phyloP scores from a whole-genome alignment of 2,797 vertebrate species.

The Micromesistius poutassou region DNA sequence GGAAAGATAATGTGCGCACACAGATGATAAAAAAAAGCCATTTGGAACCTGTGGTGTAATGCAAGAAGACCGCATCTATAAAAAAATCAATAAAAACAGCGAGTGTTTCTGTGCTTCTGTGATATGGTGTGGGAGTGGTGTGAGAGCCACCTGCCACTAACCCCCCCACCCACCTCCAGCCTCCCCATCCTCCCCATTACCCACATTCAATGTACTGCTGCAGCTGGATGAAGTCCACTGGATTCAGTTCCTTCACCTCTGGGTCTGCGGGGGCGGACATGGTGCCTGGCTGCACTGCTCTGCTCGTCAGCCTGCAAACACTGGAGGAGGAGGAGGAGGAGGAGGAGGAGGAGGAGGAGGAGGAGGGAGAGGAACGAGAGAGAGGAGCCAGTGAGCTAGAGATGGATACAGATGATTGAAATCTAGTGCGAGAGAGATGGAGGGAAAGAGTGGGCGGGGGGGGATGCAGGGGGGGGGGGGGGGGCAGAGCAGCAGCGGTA shows the following conservation, averaged over 20 bases:
- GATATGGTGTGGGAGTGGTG: conserved; percentile 35
- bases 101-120: conserved; percentile 51
- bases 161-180: conserved; percentile 24
- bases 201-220: conserved; percentile 94
- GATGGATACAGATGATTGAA: not conserved
- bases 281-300: conserved; percentile 19
- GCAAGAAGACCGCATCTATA: conserved; percentile 38
- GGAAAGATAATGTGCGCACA: not conserved
- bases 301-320: not conserved
- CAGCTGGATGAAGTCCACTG: conserved; percentile 88
- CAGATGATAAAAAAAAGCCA: not conserved
- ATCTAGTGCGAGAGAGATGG: conserved; percentile 1
- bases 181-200: conserved; percentile 55
- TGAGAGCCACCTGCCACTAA: conserved; percentile 43
- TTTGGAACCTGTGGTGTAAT: conserved; percentile 8
- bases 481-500: not conserved
- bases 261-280: conserved; percentile 72
- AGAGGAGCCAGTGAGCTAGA: conserved; percentile 1
- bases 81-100: conserved; percentile 47
- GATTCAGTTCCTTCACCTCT: conserved; percentile 83
- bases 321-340: conserved; percentile 36
- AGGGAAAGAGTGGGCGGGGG: conserved; percentile 55
- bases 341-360: conserved; percentile 12
- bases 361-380: conserved; percentile 36
- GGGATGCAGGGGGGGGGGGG: conserved; percentile 30